These are phyloP conservation scores for Chlamydotis undulata DNA, from an alignment of 2,113 vertebrate genomes.

Conservation along the genomic window DNA sequence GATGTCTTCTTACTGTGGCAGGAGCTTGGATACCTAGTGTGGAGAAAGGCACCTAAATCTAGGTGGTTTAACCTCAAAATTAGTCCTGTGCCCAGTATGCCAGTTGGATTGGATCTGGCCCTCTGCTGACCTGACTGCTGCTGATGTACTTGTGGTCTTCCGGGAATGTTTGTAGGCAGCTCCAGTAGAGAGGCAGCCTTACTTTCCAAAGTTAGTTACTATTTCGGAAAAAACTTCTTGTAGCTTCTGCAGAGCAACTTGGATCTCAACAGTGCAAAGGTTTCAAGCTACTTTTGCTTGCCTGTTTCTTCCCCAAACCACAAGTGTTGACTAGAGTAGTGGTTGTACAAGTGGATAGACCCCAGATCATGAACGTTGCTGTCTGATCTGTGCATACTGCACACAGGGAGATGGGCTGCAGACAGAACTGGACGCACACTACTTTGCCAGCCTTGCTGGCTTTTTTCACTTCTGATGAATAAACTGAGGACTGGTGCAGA, in stretches of 20 bases:
- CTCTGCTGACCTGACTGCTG: background rate
- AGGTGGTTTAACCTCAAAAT: background rate
- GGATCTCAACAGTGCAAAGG: background rate
- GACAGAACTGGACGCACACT: background rate
- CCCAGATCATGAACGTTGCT: background rate
- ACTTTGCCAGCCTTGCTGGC: background rate
- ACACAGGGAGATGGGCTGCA: background rate
- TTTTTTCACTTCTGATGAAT: background rate
- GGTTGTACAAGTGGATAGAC: background rate
- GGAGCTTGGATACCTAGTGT: background rate
- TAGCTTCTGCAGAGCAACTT: background rate
- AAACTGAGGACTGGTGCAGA: background rate
- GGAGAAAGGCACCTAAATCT: background rate
- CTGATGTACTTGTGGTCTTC: background rate
- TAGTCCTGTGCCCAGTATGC: background rate
- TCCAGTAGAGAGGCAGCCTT: background rate
- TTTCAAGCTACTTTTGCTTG: background rate
- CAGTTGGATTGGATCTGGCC: background rate
- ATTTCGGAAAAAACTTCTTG: background rate
- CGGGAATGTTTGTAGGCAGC: background rate
- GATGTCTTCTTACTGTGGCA: background rate
- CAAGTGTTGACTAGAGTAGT: background rate
- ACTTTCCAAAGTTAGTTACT: background rate
- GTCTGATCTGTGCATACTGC: background rate
- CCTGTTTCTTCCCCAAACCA: background rate